These are phyloP conservation scores for Trichogramma pretiosum DNA, from an alignment of 1,140 invertebrate genomes.

Conservation along the genomic window DNA sequence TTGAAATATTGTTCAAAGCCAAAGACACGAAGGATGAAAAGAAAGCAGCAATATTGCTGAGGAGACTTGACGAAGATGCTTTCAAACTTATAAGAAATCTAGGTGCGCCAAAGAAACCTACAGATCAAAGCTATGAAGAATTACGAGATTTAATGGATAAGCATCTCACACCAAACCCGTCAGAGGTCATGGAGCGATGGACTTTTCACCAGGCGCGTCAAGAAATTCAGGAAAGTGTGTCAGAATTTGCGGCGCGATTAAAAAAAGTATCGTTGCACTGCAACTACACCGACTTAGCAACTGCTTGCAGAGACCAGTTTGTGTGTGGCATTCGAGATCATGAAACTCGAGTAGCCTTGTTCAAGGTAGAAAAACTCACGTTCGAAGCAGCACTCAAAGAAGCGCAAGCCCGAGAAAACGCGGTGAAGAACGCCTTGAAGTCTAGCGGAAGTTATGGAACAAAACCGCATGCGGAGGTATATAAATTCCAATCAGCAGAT, in stretches of 20 bases:
- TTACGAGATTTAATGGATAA: slow-evolving; percentile 11
- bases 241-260: slow-evolving; percentile 12
- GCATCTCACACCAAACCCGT: slow-evolving; percentile 12
- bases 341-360: slow-evolving; percentile 9
- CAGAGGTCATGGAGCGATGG: slow-evolving; percentile 12
- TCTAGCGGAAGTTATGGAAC: background rate
- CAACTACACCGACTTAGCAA: slow-evolving; percentile 2
- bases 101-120: slow-evolving; percentile 16
- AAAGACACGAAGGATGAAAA: slow-evolving; percentile 1
- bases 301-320: slow-evolving; percentile 9
- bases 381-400: slow-evolving; percentile 12
- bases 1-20: slow-evolving; percentile 12
- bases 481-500: background rate
- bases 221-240: slow-evolving; percentile 1
- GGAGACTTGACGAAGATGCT: slow-evolving; percentile 8
- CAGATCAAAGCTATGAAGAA: background rate
- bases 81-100: slow-evolving; percentile 9
- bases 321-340: slow-evolving; percentile 8
- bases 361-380: slow-evolving; percentile 7
- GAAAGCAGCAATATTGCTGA: slow-evolving; percentile 10
- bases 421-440: slow-evolving; percentile 7
- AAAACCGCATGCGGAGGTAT: background rate
- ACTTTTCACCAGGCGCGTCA: slow-evolving; percentile 9
- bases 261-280: slow-evolving; percentile 11
- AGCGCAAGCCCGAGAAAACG: slow-evolving; percentile 9